A percentile compares a stretch with the other conserved stretches of the same genome.
Conservation (phyloP, 2,888 invertebrate species). For the Sceliomorpha sp. region DNA sequence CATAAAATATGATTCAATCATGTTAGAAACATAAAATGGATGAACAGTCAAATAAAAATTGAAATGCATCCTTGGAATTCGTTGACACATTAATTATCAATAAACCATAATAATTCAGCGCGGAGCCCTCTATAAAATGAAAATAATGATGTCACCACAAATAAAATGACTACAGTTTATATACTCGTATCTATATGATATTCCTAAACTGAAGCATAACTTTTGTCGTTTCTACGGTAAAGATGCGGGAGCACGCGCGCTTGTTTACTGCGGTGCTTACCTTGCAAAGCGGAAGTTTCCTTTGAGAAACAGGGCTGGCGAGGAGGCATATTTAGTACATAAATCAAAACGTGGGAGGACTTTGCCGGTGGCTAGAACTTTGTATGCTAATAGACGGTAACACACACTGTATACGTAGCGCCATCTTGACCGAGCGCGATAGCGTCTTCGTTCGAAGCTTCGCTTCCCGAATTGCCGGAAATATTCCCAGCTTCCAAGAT, state of each 20-base stretch:
- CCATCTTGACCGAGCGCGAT: conserved; percentile 67
- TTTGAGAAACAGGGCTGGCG: conserved; percentile 61
- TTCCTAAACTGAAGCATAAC: conserved; percentile 24
- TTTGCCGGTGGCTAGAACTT: conserved; percentile 74
- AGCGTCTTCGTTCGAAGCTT: conserved; percentile 58
- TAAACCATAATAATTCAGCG: too few species aligned
- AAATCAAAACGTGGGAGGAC: conserved; percentile 75
- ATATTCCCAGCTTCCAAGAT: conserved; percentile 69
- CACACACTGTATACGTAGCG: conserved; percentile 70
- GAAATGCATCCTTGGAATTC: too few species aligned
- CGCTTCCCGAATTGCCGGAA: conserved; percentile 58
- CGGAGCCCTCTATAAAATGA: too few species aligned
- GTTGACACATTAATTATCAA: too few species aligned
- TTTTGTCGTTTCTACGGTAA: conserved; percentile 46
- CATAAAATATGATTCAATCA: too few species aligned
- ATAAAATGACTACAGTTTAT: too few species aligned
- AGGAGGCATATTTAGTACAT: conserved; percentile 79
- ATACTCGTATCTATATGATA: too few species aligned
- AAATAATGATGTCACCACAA: too few species aligned
- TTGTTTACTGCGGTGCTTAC: conserved; percentile 54
- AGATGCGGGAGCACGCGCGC: conserved; percentile 48
- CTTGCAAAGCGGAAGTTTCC: conserved; percentile 57
- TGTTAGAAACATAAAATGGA: too few species aligned
- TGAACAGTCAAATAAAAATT: too few species aligned
- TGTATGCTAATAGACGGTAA: conserved; percentile 77